Base-by-base conservation (phyloP, 2,888 invertebrate genomes). In the Formica aserva region DNA sequence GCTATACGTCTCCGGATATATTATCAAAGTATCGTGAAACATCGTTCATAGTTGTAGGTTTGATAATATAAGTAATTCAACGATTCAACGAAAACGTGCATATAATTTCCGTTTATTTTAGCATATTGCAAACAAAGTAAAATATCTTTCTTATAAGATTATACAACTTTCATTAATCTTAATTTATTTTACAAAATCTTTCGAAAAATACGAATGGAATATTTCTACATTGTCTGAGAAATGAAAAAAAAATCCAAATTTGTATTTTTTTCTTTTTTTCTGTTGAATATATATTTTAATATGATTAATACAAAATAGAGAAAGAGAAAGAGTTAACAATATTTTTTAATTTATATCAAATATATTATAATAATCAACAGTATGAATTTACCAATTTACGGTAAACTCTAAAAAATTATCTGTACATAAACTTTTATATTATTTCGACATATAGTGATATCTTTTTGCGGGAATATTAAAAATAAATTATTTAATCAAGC, bases 1-100 rank as follows among this genome's bases (percentile, higher is more conserved):
- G 52, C 32, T 81, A 32, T 45, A 75, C 77, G 60, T 66, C 22
- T 32, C n/a, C 74, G 45, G 80, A 83, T 75, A 74, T 60, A 82
- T 83, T 75, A 32, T 15, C 67, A 66, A 85, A 74, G 62, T 67
- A 67, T 55, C 82, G 52, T 18, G 0, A 15, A 35, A 52, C 15
- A n/a, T 48, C 63, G 66, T 57, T 82, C 60, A 67, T 76, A 82
- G 84, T 82, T 78, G 71, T 52, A 86, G 38, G 8, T 45, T 15
- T 26, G 32, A 45, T 69, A 48, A 60, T 45, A 52, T 29, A 26
- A 60, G 13, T 45, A 45, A 69, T 67, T 57, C 8, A 38, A 41
- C 15, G 11, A 57, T 32, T 1, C 15, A 11, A 29, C 29, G 22
- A 55, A 41, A 77, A 41, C 11, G 13, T 18, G 13, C 9, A 8